These are phyloP conservation scores for Heliconius himera DNA, from an alignment of 1,140 invertebrate species.

Conservation along the genomic window DNA sequence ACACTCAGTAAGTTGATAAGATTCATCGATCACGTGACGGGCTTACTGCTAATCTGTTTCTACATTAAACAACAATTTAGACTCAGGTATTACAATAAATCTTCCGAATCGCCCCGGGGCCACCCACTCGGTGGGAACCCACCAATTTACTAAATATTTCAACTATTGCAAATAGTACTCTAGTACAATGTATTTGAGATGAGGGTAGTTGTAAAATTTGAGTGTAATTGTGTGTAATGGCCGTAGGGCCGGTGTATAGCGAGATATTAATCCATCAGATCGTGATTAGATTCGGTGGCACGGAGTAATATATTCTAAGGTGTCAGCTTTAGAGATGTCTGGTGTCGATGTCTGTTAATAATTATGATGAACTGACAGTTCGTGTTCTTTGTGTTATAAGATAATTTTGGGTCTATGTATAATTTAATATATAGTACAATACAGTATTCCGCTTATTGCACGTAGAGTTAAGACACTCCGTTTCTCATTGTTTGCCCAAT, in stretches of 20 bases:
- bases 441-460: too few relatives aligned
- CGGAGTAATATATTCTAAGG: constrained; percentile 77
- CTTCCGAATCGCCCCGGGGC: constrained; percentile 57
- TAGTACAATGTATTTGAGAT: constrained; percentile 37
- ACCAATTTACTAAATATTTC: not conserved
- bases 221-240: constrained; percentile 62
- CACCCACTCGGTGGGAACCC: constrained; percentile 55
- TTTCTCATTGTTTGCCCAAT: too few relatives aligned
- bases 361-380: not conserved
- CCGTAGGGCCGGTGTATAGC: constrained; percentile 59
- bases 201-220: constrained; percentile 38
- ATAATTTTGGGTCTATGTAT: not conserved
- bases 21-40: constrained; percentile 41
- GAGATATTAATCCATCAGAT: constrained; percentile 78
- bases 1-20: constrained; percentile 42
- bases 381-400: not conserved
- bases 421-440: too few relatives aligned
- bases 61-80: constrained; percentile 71
- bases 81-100: constrained; percentile 74
- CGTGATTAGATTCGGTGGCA: constrained; percentile 78
- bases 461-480: too few relatives aligned
- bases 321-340: constrained; percentile 57
- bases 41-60: constrained; percentile 49
- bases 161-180: constrained; percentile 36
- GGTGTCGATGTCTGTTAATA: constrained; percentile 10